Base-by-base conservation (phyloP, 1,140 invertebrate species). In the Diploscapter pachys region DNA sequence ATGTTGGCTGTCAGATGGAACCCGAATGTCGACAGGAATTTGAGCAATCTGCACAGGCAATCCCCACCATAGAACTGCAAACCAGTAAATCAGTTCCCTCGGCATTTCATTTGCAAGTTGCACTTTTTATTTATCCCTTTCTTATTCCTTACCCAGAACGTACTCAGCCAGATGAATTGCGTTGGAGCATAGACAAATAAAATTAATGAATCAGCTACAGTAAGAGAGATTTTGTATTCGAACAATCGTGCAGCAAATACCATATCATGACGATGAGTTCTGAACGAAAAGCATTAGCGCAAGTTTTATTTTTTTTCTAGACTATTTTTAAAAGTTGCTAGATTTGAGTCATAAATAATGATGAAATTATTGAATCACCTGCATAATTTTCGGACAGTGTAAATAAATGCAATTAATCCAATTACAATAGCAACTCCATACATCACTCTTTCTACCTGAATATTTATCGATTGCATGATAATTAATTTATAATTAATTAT, bases 41-140 rank as follows among this genome's bases (percentile, higher is more conserved):
- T 76, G 75, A 71, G 72, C 50, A 72, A 9, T 59, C 64, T 11
- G 55, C 75, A 76, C 6, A 56, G 55, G 4, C 53, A 13, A 53
- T 76, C 75, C 3, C 75, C 75, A 13, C 69, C 75, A 11, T 75
- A 65, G 69, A 69, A 76, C 75, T 76, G 63, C 52, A 76, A 72
- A 56, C 0, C 57, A 31, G 11, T 11, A 62, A 52, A 0, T 48
- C 13, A 59, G 8, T 5, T 31, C 51, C 5, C 3, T 66, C 13
- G 52, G 51, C 2, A 31, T 5, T 72, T 63, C 3, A 5, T 5
- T 61, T n/a, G 6, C 11, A 67, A 67, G 13, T n/a, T 11, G 51
- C 5, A 52, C 55, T 67, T 11, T 13, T 9, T 11, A 9, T 6
- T 65, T 9, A 9, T 65, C 63, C 2, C 50, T 67, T 67, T 51